phyloP scores from a whole-genome alignment of 2,113 vertebrate genomes.

The Galeopterus variegatus region DNA sequence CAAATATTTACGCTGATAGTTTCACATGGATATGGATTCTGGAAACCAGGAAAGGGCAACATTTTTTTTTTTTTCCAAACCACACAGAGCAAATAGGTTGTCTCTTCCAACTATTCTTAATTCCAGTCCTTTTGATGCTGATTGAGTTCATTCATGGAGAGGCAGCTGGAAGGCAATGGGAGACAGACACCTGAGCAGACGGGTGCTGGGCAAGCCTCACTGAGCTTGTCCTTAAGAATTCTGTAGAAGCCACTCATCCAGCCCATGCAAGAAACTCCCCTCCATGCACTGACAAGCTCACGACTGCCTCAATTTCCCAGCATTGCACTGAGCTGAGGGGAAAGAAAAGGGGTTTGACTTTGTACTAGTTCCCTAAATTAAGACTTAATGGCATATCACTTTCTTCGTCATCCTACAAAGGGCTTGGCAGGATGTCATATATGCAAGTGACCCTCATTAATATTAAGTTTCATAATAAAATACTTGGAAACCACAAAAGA shows the following conservation, averaged over 20 bases:
- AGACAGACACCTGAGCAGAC: not conserved
- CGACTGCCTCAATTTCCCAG: not conserved
- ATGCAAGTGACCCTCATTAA: not conserved
- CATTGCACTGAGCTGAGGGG: not conserved
- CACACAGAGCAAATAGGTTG: constrained; percentile 38
- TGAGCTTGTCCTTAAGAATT: not conserved
- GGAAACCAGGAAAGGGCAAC: constrained; percentile 59
- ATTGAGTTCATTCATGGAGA: not conserved
- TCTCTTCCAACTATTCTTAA: constrained; percentile 38
- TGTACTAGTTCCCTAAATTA: not conserved
- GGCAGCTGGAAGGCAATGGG: not conserved
- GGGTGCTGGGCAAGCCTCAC: not conserved
- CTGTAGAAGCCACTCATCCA: not conserved
- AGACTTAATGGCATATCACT: not conserved
- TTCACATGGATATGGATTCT: constrained; percentile 53
- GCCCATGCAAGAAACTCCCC: not conserved
- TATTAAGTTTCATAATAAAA: constrained; percentile 45
- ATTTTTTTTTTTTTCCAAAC: constrained; percentile 57
- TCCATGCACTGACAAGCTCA: not conserved
- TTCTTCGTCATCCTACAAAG: constrained; percentile 38
- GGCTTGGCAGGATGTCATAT: not conserved
- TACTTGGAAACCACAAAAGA: constrained; percentile 65
- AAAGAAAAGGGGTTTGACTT: not conserved
- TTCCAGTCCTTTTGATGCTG: not conserved
- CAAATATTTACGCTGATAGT: constrained; percentile 27